These are phyloP conservation scores for Phymastichus coffea DNA, from an alignment of 1,140 invertebrate species.

Conservation along the genomic window DNA sequence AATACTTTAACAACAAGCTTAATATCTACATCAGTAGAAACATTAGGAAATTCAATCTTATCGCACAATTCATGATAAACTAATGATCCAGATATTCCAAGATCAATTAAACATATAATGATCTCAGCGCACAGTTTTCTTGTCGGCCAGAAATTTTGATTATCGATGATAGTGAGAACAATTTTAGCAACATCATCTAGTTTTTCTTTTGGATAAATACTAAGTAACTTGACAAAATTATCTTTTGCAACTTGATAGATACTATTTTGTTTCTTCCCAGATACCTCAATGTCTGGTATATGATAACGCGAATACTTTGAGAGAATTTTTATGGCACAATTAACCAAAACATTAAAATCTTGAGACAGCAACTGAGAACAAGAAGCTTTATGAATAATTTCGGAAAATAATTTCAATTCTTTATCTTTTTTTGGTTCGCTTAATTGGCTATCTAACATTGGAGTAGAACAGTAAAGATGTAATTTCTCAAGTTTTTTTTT, in stretches of 20 bases:
- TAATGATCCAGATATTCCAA: conserved; percentile 27
- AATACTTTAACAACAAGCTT: conserved; percentile 48
- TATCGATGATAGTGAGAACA: conserved; percentile 35
- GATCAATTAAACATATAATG: conserved; percentile 33
- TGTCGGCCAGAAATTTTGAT: conserved; percentile 40
- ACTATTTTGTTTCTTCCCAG: conserved; percentile 34
- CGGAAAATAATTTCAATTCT: conserved; percentile 27
- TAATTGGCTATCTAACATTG: not conserved
- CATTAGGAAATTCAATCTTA: conserved; percentile 31
- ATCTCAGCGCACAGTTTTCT: conserved; percentile 39
- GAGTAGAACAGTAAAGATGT: not conserved
- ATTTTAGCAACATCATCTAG: conserved; percentile 30
- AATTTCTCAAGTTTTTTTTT: conserved; percentile 29
- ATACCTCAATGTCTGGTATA: conserved; percentile 26
- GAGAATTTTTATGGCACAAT: conserved; percentile 36
- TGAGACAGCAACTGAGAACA: conserved; percentile 32
- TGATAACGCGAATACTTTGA: conserved; percentile 13
- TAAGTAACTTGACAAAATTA: conserved; percentile 38
- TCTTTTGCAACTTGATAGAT: conserved; percentile 33
- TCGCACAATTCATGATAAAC: conserved; percentile 36
- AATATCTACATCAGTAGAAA: conserved; percentile 21
- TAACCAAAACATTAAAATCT: conserved; percentile 31
- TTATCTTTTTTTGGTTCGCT: conserved; percentile 19
- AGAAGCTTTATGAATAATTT: conserved; percentile 32
- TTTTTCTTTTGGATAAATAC: conserved; percentile 34